Conservation (phyloP, 92 coral and sea anemone species). For the Porites cylindrica region DNA sequence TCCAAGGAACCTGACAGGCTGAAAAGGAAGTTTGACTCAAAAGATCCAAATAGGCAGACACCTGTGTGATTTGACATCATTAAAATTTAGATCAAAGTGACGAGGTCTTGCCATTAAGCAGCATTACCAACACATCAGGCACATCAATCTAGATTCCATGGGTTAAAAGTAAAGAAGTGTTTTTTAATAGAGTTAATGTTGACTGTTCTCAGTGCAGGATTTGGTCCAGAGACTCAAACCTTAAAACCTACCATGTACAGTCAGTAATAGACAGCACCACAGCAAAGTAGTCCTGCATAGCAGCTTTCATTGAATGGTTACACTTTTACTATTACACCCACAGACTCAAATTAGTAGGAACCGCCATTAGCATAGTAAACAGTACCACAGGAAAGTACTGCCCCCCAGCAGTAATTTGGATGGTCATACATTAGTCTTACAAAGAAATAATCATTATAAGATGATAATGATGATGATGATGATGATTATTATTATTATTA, state of each 20-base stretch:
- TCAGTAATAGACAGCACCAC: neutral
- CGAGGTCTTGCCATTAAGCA: too few species aligned
- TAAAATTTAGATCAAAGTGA: too few species aligned
- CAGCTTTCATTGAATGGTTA: neutral
- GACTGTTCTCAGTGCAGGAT: too few species aligned
- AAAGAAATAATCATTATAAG: too few species aligned
- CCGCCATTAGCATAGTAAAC: neutral
- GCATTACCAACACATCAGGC: too few species aligned
- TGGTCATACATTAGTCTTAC: neutral
- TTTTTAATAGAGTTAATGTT: too few species aligned
- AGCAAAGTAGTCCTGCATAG: neutral
- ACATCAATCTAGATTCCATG: too few species aligned
- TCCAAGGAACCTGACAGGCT: conserved; percentile 94
- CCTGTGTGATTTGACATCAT: conserved; percentile 42
- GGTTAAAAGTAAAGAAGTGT: too few species aligned
- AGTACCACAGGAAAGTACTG: neutral
- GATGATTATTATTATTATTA: too few species aligned
- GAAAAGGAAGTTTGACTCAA: conserved; percentile 75
- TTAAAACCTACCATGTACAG: too few species aligned
- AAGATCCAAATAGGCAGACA: conserved; percentile 93
- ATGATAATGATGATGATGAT: too few species aligned
- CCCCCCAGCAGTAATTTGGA: neutral
- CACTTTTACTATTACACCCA: neutral
- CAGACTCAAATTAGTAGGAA: neutral
- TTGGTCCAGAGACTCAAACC: neutral